Base-by-base conservation (phyloP, 2,888 invertebrate genomes). In the Parthenolecanium corni region DNA sequence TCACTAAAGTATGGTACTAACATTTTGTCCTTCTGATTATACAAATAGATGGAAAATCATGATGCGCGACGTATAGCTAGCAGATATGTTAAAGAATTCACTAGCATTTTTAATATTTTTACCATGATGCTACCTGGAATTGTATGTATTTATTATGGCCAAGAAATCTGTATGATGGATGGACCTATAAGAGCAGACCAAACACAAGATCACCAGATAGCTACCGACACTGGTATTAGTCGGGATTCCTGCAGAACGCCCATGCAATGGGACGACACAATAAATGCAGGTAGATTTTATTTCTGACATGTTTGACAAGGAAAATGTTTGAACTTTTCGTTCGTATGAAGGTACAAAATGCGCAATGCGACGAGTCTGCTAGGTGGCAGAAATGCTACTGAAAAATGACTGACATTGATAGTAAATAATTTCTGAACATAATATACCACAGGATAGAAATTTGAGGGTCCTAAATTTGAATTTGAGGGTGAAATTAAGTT, bases 161-260 rank as follows among this genome's bases (percentile, higher is more conserved):
- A 90, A 71, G 90, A 91, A 72, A 79, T 91, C 57, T 89, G 85
- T 6, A 86, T 89, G 85, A 56, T 23, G 6, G 44, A 44, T n/a
- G 40, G 44, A 16, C 3, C 52, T 69, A 76, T 85, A 18, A 77
- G 78, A 2, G 83, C 79, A 76, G 73, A 77, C 1, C 78, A 84
- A 62, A 83, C 82, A 0, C 72, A 76, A 1, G 85, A 84, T 73
- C 81, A 83, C 0, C 1, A 74, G 44, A 77, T 77, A 66, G 75
- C 78, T 42, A 82, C 82, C 44, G 77, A 77, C 9, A 0, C 16
- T 2, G 78, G 64, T n/a, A 71, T 72, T 2, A 82, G 84, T 2
- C 78, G 89, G 66, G 89, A 89, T 71, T 85, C 85, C 0, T 82
- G 78, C 67, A 78, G 90, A 31, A 86, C 88, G 0, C 90, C 90